Evolutionary conservation across 2,888 invertebrate species (phyloP).

Genomic region (Pharmacophagus antenor): DNA sequence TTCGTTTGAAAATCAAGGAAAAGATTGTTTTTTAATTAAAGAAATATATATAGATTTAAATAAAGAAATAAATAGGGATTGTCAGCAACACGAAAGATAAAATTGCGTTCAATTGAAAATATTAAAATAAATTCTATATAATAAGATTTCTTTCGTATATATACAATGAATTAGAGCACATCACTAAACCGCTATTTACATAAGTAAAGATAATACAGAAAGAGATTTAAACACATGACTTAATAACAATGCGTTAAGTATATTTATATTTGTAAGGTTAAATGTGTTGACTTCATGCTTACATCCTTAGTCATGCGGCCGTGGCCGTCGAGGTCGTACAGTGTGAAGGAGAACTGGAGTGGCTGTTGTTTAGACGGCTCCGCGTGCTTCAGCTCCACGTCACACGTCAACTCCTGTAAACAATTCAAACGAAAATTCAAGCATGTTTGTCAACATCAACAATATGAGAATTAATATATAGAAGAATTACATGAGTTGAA

Average conservation of each 20-base stretch:
- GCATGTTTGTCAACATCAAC: not conserved
- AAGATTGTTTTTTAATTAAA: too few species aligned
- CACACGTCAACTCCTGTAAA: conserved; percentile 91
- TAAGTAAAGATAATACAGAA: too few species aligned
- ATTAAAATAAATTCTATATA: too few species aligned
- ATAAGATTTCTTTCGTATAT: too few species aligned
- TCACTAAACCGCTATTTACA: too few species aligned
- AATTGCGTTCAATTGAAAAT: too few species aligned
- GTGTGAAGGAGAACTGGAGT: conserved; percentile 90
- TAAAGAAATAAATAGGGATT: too few species aligned
- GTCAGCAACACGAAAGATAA: too few species aligned
- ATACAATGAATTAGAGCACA: too few species aligned
- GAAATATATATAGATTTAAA: too few species aligned
- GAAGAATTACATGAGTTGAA: not conserved
- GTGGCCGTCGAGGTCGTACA: conserved; percentile 95
- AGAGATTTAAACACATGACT: too few species aligned
- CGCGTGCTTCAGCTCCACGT: conserved; percentile 92
- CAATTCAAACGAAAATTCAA: conserved; percentile 26
- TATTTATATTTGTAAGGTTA: conserved; percentile 13
- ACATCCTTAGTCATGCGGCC: conserved; percentile 96
- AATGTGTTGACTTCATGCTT: conserved; percentile 55
- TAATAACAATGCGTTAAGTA: conserved; percentile 7
- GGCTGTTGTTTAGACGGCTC: conserved; percentile 85
- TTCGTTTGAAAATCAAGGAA: too few species aligned
- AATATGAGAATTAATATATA: not conserved